phyloP scores from a whole-genome alignment of 2,888 invertebrate species.

The Drosophila fulvimacula region DNA sequence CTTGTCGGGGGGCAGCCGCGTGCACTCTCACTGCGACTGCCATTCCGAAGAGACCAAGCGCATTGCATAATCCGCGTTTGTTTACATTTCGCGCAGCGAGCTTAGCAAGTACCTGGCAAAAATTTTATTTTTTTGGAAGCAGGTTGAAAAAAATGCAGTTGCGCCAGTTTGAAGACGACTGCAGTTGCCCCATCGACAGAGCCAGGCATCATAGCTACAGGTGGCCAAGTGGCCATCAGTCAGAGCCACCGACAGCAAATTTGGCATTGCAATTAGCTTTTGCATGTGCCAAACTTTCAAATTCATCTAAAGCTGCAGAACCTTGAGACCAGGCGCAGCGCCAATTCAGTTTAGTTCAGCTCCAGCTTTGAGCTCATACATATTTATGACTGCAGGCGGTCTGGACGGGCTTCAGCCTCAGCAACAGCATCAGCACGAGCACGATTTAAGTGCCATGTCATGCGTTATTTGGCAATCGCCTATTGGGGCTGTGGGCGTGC shows the following conservation, averaged over 20 bases:
- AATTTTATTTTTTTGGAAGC: constrained; percentile 24
- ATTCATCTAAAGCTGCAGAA: constrained; percentile 49
- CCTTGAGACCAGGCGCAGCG: constrained; percentile 52
- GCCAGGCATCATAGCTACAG: constrained; percentile 12
- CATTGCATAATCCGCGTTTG: constrained; percentile 68
- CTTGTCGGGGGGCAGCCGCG: constrained; percentile 35
- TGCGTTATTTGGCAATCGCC: constrained; percentile 63
- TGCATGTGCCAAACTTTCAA: constrained; percentile 67
- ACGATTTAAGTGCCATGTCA: constrained; percentile 67
- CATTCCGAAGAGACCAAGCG: constrained; percentile 33
- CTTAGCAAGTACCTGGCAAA: constrained; percentile 48
- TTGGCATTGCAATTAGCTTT: constrained; percentile 62
- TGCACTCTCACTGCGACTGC: constrained; percentile 61
- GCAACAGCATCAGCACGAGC: constrained; percentile 13
- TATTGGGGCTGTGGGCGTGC: constrained; percentile 61
- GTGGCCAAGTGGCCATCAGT: constrained; percentile 56
- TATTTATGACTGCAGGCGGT: constrained; percentile 65
- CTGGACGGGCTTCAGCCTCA: constrained; percentile 7
- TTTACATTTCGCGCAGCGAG: constrained; percentile 53
- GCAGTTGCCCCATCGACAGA: constrained; percentile 17
- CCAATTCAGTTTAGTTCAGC: constrained; percentile 4
- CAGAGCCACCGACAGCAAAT: constrained; percentile 38
- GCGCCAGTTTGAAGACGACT: constrained; percentile 48
- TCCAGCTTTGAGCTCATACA: constrained; percentile 42
- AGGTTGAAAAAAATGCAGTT: constrained; percentile 42